phyloP scores from a whole-genome alignment of 2,113 vertebrate genomes.

The Gopherus evgoodei region DNA sequence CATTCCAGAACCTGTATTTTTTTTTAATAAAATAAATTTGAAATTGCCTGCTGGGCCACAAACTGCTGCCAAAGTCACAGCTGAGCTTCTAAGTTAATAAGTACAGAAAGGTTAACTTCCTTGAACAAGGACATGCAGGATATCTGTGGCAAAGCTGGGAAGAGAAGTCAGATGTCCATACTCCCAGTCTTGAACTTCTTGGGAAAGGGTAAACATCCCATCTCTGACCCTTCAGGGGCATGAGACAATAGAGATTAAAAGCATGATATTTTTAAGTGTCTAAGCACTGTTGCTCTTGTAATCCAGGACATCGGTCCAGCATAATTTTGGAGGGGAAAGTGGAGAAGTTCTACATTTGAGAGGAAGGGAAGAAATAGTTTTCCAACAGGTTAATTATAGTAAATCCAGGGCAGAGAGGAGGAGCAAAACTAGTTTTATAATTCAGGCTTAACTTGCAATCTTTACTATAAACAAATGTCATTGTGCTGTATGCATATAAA shows the following conservation, averaged over 20 bases:
- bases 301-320: not conserved
- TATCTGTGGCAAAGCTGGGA: constrained; percentile 5
- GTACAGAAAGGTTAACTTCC: not conserved
- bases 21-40: not conserved
- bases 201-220: not conserved
- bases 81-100: not conserved
- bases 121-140: not conserved
- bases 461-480: not conserved
- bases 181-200: constrained; percentile 9
- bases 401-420: not conserved
- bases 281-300: not conserved
- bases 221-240: not conserved
- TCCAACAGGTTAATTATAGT: not conserved
- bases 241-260: not conserved
- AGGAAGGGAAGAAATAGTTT: accelerated
- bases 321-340: not conserved
- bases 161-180: constrained; percentile 21
- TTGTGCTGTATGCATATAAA: not conserved
- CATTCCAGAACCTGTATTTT: not conserved
- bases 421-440: not conserved
- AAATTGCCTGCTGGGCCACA: not conserved
- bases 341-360: not conserved
- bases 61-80: not conserved
- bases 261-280: not conserved
- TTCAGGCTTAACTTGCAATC: not conserved